Conservation (phyloP, 2,797 vertebrate species). For the Brachyalestes nurse region DNA sequence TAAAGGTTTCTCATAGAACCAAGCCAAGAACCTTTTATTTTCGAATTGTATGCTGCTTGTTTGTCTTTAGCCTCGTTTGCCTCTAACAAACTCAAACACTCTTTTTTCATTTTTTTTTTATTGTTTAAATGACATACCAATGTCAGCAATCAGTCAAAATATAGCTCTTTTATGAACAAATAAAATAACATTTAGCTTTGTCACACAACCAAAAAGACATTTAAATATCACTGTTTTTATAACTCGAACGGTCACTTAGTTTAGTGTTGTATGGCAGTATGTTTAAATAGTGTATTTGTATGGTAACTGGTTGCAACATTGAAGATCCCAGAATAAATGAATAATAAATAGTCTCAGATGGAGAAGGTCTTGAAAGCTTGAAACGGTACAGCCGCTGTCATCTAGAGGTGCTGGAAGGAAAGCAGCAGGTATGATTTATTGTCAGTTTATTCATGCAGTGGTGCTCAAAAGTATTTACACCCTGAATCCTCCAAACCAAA, state of each 20-base stretch:
- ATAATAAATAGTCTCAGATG: constrained; percentile 11
- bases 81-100: too few relatives aligned
- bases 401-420: constrained; percentile 25
- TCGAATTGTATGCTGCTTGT: too few relatives aligned
- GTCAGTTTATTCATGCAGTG: neutral
- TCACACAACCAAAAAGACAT: neutral
- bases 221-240: neutral
- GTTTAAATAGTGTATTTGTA: neutral
- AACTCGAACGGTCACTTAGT: neutral
- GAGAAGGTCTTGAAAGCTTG: constrained; percentile 8
- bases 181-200: neutral
- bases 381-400: constrained; percentile 25
- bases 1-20: neutral
- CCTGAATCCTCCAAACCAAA: neutral
- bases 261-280: neutral
- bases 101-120: constrained; percentile 24
- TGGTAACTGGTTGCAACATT: constrained; percentile 3
- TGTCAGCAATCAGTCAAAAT: constrained; percentile 20
- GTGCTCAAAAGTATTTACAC: neutral
- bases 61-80: too few relatives aligned
- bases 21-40: too few relatives aligned
- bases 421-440: neutral
- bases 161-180: constrained; percentile 24
- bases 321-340: constrained; percentile 19
- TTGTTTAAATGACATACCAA: neutral